These are phyloP conservation scores for Tamandua tetradactyla DNA, from an alignment of 2,797 vertebrate species.

Conservation along the genomic window DNA sequence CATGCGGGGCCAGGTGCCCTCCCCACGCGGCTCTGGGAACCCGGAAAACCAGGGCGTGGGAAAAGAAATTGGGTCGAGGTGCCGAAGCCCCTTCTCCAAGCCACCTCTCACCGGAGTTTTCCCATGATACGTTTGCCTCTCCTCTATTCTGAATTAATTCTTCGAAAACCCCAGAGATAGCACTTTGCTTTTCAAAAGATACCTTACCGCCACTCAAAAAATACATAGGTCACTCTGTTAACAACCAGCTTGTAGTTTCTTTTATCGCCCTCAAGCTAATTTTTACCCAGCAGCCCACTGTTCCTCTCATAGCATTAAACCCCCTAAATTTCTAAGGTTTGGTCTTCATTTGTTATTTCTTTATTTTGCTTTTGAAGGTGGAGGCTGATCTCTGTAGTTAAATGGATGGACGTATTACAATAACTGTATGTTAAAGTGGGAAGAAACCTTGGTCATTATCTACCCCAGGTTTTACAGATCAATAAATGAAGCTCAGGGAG, in stretches of 20 bases:
- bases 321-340: not conserved
- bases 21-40: not conserved
- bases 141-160: not conserved
- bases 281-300: not conserved
- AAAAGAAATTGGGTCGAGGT: no score
- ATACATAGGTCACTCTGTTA: not conserved
- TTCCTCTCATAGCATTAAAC: not conserved
- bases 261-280: no score
- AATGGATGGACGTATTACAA: not conserved
- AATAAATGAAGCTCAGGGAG: not conserved
- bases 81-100: not conserved
- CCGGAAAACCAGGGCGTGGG: rapidly evolving
- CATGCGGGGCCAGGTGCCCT: rapidly evolving
- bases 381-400: not conserved
- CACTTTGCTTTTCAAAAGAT: not conserved
- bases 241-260: not conserved
- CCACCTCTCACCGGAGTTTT: no score
- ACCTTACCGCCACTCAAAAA: not conserved
- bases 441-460: not conserved
- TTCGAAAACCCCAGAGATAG: not conserved
- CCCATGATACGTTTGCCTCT: not conserved
- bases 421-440: not conserved
- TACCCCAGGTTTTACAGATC: not conserved
- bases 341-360: not conserved
- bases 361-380: not conserved